Evolutionary conservation across 2,797 vertebrate genomes (phyloP).

Genomic region (Sebastes diaconus): DNA sequence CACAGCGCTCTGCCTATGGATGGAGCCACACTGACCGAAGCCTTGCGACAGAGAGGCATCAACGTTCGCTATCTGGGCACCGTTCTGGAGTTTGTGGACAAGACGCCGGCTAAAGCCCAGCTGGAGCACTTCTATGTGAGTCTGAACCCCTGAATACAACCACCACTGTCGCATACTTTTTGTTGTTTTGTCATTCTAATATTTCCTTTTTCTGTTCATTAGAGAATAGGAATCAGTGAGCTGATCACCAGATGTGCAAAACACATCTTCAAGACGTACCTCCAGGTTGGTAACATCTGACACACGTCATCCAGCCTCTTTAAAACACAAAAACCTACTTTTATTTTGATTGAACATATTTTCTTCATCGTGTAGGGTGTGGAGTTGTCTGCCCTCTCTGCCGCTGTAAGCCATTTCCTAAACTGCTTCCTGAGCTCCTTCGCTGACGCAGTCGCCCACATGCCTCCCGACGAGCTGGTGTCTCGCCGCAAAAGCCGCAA

Average conservation of each 20-base stretch:
- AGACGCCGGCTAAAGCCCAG: conserved; percentile 88
- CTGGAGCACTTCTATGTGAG: conserved; percentile 95
- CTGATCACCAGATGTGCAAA: conserved; percentile 97
- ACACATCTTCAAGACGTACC: conserved; percentile 98
- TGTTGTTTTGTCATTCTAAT: background rate
- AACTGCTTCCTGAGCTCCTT: conserved; percentile 98
- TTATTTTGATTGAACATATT: background rate
- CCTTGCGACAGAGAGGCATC: conserved; percentile 96
- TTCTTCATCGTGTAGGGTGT: conserved; percentile 83
- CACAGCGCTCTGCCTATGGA: conserved; percentile 96
- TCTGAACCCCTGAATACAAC: background rate
- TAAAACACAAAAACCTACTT: background rate
- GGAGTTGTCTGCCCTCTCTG: conserved; percentile 95
- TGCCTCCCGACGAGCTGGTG: conserved; percentile 93
- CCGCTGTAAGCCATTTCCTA: conserved; percentile 97
- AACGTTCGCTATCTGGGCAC: conserved; percentile 95
- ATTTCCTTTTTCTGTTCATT: conserved; percentile 11
- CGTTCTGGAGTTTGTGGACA: conserved; percentile 89
- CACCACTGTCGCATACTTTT: background rate
- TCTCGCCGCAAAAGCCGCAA: conserved; percentile 95
- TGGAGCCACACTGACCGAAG: conserved; percentile 91
- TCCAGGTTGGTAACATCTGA: conserved; percentile 87
- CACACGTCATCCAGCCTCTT: background rate
- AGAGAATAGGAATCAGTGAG: conserved; percentile 97
- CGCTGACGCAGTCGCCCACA: conserved; percentile 93